phyloP scores from a whole-genome alignment of 1,140 invertebrate genomes.

The Kradibia gibbosae region DNA sequence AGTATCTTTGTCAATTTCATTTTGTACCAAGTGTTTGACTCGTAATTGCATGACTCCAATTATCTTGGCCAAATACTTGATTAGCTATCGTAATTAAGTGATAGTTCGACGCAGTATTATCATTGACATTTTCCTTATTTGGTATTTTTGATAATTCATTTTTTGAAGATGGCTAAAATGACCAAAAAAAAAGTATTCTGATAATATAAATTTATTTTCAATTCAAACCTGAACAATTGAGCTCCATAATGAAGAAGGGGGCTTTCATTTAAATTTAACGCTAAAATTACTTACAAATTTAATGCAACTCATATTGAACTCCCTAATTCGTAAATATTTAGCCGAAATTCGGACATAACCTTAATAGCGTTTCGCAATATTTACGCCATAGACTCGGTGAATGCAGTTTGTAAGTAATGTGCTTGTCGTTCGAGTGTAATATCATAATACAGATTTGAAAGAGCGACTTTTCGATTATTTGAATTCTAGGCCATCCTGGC shows the following conservation, averaged over 20 bases:
- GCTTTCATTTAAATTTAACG: too few relatives aligned
- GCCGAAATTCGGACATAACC: neutral
- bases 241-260: neutral
- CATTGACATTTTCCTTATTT: slow-evolving; percentile 27
- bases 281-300: slow-evolving; percentile 47
- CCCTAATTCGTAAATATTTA: neutral
- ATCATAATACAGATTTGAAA: neutral
- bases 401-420: neutral
- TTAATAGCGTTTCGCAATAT: neutral
- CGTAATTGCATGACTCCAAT: slow-evolving; percentile 61
- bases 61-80: slow-evolving; percentile 55
- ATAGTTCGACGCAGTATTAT: slow-evolving; percentile 3
- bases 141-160: slow-evolving; percentile 27
- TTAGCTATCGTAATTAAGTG: slow-evolving; percentile 59
- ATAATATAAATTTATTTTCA: neutral
- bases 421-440: too few relatives aligned
- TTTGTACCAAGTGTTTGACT: slow-evolving; percentile 59
- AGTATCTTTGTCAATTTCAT: slow-evolving; percentile 28
- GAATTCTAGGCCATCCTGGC: neutral
- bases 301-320: slow-evolving; percentile 47
- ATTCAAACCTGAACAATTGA: neutral
- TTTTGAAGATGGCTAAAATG: slow-evolving; percentile 40
- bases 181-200: neutral
- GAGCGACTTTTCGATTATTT: too few relatives aligned
- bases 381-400: neutral